These are phyloP conservation scores for Lypha dubia DNA, from an alignment of 2,888 invertebrate genomes.

Conservation along the genomic window DNA sequence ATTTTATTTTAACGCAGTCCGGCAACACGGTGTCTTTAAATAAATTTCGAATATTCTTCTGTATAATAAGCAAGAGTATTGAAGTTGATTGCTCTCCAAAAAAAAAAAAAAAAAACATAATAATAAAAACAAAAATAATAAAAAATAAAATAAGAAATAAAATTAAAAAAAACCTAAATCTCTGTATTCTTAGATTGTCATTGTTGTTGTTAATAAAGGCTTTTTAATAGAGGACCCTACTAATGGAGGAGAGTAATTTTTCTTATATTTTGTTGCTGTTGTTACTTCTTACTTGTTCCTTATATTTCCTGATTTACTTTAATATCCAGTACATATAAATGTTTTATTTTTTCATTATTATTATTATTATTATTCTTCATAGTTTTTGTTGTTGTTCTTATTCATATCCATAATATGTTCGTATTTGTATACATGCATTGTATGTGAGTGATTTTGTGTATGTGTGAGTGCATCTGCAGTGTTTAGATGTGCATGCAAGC, in stretches of 20 bases:
- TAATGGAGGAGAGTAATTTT: conserved; percentile 61
- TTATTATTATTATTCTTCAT: conserved; percentile 35
- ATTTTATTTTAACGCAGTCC: not conserved
- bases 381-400: conserved; percentile 14
- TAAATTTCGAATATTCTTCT: conserved; percentile 56
- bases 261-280: conserved; percentile 42
- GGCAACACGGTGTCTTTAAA: conserved; percentile 12
- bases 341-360: conserved; percentile 29
- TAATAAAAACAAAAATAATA: too few species aligned
- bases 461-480: conserved; percentile 16
- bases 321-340: conserved; percentile 32
- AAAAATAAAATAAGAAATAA: not conserved
- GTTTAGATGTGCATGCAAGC: conserved; percentile 52
- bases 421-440: not conserved
- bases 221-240: conserved; percentile 60
- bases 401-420: not conserved
- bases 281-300: conserved; percentile 51
- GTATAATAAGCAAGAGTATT: conserved; percentile 48
- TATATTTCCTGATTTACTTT: conserved; percentile 60
- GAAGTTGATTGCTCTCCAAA: conserved; percentile 60
- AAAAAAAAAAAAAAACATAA: not conserved
- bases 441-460: conserved; percentile 5
- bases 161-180: conserved; percentile 43
- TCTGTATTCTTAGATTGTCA: conserved; percentile 64
- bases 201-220: conserved; percentile 67